These are phyloP conservation scores for Rotaria sp. DNA, from an alignment of 2,888 invertebrate genomes.

Conservation along the genomic window DNA sequence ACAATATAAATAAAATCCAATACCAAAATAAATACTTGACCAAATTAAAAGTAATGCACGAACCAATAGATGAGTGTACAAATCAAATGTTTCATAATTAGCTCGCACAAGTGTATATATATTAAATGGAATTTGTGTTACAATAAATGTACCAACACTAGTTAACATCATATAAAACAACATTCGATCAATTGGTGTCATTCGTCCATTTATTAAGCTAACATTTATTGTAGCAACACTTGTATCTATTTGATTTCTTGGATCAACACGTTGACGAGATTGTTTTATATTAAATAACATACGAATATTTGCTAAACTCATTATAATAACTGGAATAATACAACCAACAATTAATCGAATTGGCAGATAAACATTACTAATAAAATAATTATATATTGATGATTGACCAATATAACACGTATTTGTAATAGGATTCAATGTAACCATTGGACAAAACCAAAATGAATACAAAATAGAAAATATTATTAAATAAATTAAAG, in stretches of 20 bases:
- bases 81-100: not conserved
- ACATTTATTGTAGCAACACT: too few relatives aligned
- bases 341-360: not conserved
- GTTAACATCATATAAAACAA: not conserved
- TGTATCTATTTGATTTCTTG: not conserved
- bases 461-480: not conserved
- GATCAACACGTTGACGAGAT: not conserved
- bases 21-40: not conserved
- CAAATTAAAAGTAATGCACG: not conserved
- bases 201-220: not conserved
- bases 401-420: not conserved
- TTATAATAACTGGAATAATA: not conserved
- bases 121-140: not conserved
- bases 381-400: not conserved
- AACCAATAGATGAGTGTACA: not conserved
- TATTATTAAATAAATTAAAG: not conserved
- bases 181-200: not conserved
- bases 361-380: not conserved
- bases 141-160: not conserved
- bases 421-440: not conserved
- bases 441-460: not conserved
- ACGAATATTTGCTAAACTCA: not conserved
- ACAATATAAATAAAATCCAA: not conserved
- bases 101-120: not conserved
- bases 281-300: not conserved